Conservation (phyloP, 1,140 invertebrate species). For the Polypedilum pembai region DNA sequence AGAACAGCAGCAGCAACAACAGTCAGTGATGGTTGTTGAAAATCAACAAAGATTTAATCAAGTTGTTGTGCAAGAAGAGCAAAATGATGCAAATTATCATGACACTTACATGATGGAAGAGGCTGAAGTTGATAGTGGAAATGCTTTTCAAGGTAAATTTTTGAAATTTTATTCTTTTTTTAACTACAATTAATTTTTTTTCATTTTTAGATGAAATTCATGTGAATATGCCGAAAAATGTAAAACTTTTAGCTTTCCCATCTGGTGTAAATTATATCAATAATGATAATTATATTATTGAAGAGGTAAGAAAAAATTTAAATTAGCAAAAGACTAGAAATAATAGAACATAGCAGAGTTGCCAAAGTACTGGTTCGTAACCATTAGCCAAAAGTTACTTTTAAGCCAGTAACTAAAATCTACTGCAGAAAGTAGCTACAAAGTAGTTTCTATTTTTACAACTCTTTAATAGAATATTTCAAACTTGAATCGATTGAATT, state of each 20-base stretch:
- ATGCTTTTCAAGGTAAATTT: conserved; percentile 7
- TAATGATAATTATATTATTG: not conserved
- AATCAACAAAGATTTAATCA: not conserved
- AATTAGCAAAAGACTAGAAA: too few species aligned
- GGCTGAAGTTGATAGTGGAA: not conserved
- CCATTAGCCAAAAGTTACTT: too few species aligned
- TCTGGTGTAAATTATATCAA: conserved; percentile 10
- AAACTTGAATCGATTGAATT: too few species aligned
- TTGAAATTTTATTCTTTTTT: not conserved
- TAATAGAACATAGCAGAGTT: too few species aligned
- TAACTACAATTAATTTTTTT: not conserved
- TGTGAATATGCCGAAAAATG: conserved; percentile 14
- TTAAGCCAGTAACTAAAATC: too few species aligned
- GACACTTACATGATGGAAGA: conserved; percentile 20
- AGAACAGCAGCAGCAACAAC: not conserved
- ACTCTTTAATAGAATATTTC: too few species aligned
- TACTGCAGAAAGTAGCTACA: too few species aligned
- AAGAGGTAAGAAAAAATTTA: not conserved
- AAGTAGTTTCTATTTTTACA: too few species aligned
- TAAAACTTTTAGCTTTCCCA: not conserved
- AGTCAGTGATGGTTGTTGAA: not conserved
- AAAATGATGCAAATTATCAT: not conserved
- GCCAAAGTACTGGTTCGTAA: too few species aligned
- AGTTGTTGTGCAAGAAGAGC: conserved; percentile 4
- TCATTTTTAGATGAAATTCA: not conserved